Evolutionary conservation across 23 tunicate species (phyloP), one percentile per base, ranked within the genome.

Genomic region (Aplidium turbinatum): DNA sequence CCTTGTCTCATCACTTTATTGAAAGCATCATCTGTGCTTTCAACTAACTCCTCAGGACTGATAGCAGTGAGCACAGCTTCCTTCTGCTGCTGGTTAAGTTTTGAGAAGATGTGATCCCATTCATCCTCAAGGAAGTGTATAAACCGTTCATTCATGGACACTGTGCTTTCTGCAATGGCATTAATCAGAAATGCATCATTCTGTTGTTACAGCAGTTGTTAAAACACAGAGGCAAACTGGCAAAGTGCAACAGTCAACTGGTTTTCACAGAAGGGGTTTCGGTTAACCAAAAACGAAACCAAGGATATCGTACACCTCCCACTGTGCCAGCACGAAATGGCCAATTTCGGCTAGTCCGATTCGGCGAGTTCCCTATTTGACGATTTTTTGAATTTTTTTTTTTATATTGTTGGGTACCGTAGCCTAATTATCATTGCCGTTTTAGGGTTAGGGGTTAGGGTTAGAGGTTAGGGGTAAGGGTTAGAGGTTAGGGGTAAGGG

Each of bases 91-190:
- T 56, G 19, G 5, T 54, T 38, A 6, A 54, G 13, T 4, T 55
- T 18, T 31, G 13, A 4, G 36, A 73, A 73, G 18, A 73, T 73
- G 24, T 55, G 18, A 73, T 73, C 79, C 79, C 79, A 73, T 33
- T 73, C 79, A 35, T 73, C 79, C 25, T 73, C 79, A 28, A 73
- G 31, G 19, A 55, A 73, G 56, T 73, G 79, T 7, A n/a, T 29
- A 31, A 54, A 76, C 48, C 4, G 58, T 9, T 46, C 36, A 28
- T 70, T 47, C 76, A 70, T 65, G 4, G 7, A 5, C 35, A 26
- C 6, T 4, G 67, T 60, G 18, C 31, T 29, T 25, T 38, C 67
- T 60, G 67, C 5, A 60, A 26, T 5, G 24, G 6, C 19, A 54
- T 42, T 13, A 42, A 9, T 42, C 9, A 42, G 9, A 9, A 42